Conservation (phyloP, 2,888 invertebrate species). For the Panopea generosa region DNA sequence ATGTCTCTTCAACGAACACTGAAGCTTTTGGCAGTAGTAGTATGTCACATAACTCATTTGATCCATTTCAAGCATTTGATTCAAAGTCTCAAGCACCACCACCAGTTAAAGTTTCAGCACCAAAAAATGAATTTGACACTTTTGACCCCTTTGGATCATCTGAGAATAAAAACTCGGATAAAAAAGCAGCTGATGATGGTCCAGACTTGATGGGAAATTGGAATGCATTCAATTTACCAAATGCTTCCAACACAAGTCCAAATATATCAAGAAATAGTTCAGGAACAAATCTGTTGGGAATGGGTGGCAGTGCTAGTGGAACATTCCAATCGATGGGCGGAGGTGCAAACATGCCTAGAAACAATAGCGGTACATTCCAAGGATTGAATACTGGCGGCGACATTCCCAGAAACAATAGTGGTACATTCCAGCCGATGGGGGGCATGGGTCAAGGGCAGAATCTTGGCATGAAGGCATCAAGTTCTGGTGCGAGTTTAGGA, state of each 20-base stretch:
- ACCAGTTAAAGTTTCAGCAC: slow-evolving; percentile 46
- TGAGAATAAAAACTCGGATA: slow-evolving; percentile 9
- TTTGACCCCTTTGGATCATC: slow-evolving; percentile 77
- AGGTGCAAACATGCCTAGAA: slow-evolving; percentile 46
- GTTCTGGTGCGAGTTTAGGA: slow-evolving; percentile 18
- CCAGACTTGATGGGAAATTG: slow-evolving; percentile 78
- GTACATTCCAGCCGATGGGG: slow-evolving; percentile 53
- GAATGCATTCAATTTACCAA: slow-evolving; percentile 55
- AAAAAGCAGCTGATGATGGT: slow-evolving; percentile 45
- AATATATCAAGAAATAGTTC: slow-evolving; percentile 67
- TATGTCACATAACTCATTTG: slow-evolving; percentile 71
- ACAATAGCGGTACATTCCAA: slow-evolving; percentile 57
- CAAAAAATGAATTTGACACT: slow-evolving; percentile 51
- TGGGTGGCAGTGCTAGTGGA: slow-evolving; percentile 22
- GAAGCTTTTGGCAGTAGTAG: slow-evolving; percentile 13
- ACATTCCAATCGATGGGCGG: slow-evolving; percentile 21
- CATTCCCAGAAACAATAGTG: slow-evolving; percentile 46
- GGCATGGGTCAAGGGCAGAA: slow-evolving; percentile 40
- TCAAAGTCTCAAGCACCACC: slow-evolving; percentile 41
- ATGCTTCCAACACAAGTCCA: slow-evolving; percentile 51
- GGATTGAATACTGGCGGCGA: slow-evolving; percentile 36
- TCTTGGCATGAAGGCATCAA: slow-evolving; percentile 23
- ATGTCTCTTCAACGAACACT: slow-evolving; percentile 17
- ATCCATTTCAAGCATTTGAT: slow-evolving; percentile 78
- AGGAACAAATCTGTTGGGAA: slow-evolving; percentile 53